Percentiles rank a stretch among this genome's conserved stretches.
phyloP scores from a whole-genome alignment of 2,888 invertebrate species.

The Zaprionus obscuricornis region DNA sequence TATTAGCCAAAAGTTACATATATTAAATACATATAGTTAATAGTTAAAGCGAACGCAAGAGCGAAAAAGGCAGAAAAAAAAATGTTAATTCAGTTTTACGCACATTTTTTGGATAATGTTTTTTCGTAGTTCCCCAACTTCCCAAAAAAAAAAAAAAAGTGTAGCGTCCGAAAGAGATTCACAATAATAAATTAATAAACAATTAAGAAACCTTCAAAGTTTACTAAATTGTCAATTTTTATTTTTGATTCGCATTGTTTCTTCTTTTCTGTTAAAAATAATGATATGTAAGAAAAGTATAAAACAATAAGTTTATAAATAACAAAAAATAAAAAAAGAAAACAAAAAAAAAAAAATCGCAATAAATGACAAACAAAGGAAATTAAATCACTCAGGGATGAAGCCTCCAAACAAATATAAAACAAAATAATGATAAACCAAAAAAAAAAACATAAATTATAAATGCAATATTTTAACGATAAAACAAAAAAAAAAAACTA shows the following conservation, averaged over 20 bases:
- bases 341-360: slow-evolving; percentile 66
- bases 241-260: slow-evolving; percentile 44
- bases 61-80: too few relatives aligned
- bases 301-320: slow-evolving; percentile 77
- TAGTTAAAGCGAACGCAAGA: neutral
- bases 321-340: too few relatives aligned
- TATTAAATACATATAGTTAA: slow-evolving; percentile 28
- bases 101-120: slow-evolving; percentile 47
- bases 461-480: slow-evolving; percentile 76
- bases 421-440: slow-evolving; percentile 50
- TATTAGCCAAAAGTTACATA: slow-evolving; percentile 70
- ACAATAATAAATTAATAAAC: slow-evolving; percentile 41
- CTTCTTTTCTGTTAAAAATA: slow-evolving; percentile 55
- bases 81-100: neutral
- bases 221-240: slow-evolving; percentile 32
- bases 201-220: slow-evolving; percentile 68
- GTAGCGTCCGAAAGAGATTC: slow-evolving; percentile 30
- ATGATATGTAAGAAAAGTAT: slow-evolving; percentile 67
- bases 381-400: slow-evolving; percentile 83
- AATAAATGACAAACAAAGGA: slow-evolving; percentile 80
- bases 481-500: slow-evolving; percentile 40
- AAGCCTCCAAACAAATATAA: slow-evolving; percentile 82
- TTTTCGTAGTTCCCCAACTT: slow-evolving; percentile 18
- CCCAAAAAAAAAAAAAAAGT: slow-evolving; percentile 13
- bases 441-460: slow-evolving; percentile 48